Evolutionary conservation across 2,113 vertebrate species (phyloP), one percentile per base, ranked within the genome.

Genomic region (Phalacrocorax carbo): DNA sequence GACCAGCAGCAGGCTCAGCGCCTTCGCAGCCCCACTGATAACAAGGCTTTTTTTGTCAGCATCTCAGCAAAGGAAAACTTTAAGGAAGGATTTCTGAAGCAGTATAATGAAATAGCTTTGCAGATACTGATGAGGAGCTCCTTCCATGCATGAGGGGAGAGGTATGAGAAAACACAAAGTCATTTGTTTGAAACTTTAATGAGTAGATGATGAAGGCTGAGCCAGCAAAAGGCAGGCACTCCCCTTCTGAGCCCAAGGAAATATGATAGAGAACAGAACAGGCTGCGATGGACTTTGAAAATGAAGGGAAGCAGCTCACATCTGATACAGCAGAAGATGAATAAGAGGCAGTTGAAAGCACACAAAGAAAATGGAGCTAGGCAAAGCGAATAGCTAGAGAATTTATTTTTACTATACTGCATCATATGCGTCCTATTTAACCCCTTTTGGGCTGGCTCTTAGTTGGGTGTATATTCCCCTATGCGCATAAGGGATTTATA

Each of bases 11-110:
- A 25, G 65, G 72, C 91, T 81, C 49, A 82, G 84, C 3, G 15
- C 82, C 32, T 8, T 17, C 3, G 0, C 77, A 80, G 81, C 72
- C 82, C 88, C 85, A 13, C 78, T 78, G 93, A 92, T 75, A 95
- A 93, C 93, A 93, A 92, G 93, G 93, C 61, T 29, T 82, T 58
- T 55, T 93, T 90, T 96, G 96, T 95, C n/a, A 38, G 73, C 54
- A 23, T 62, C 73, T 34, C 89, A n/a, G 92, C 92, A 61, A 25
- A 68, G 70, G 46, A 26, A 42, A 70, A 78, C 30, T 81, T 82
- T 7, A 46, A 55, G 89, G 83, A 61, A 55, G 85, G 73, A 60
- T 88, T 89, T 69, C 68, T 69, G 93, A 52, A 83, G 87, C 14
- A 14, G 61, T 2, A 44, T 14, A 87, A 84, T 87, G 72, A 89